Evolutionary conservation across 2,113 vertebrate species (phyloP).

Genomic region (Austrofundulus limnaeus): DNA sequence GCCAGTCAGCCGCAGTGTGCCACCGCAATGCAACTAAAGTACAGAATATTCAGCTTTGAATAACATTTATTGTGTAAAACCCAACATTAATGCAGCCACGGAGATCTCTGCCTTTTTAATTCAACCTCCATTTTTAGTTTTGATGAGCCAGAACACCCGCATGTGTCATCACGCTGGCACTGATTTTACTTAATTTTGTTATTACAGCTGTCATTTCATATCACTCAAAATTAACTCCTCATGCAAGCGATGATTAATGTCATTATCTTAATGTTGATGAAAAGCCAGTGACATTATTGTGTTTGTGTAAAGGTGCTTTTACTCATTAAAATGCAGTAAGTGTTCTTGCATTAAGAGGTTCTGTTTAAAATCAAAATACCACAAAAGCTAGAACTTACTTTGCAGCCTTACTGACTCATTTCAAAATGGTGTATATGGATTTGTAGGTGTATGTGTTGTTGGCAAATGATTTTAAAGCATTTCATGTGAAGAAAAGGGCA

Average conservation of each 20-base stretch:
- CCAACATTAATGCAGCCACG: slow-evolving; percentile 21
- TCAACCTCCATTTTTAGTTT: slow-evolving; percentile 13
- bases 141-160: slow-evolving; percentile 15
- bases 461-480: background rate
- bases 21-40: slow-evolving; percentile 26
- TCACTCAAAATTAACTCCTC: slow-evolving; percentile 43
- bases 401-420: background rate
- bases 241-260: slow-evolving; percentile 19
- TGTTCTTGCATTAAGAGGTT: background rate
- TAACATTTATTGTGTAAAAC: slow-evolving; percentile 26
- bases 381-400: background rate
- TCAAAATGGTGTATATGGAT: background rate
- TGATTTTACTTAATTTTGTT: slow-evolving; percentile 50
- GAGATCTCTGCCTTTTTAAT: slow-evolving; percentile 20
- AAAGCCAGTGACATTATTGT: slow-evolving; percentile 16
- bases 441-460: background rate
- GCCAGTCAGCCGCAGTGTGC: slow-evolving; percentile 44
- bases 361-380: slow-evolving; percentile 1
- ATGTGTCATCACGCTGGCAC: slow-evolving; percentile 19
- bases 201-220: slow-evolving; percentile 57
- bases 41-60: slow-evolving; percentile 25
- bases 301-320: no score
- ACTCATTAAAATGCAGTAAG: slow-evolving; percentile 2
- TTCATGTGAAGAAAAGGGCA: background rate
- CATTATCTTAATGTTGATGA: slow-evolving; percentile 24